phyloP scores from a whole-genome alignment of 2,113 vertebrate genomes.

The Carassius auratus region DNA sequence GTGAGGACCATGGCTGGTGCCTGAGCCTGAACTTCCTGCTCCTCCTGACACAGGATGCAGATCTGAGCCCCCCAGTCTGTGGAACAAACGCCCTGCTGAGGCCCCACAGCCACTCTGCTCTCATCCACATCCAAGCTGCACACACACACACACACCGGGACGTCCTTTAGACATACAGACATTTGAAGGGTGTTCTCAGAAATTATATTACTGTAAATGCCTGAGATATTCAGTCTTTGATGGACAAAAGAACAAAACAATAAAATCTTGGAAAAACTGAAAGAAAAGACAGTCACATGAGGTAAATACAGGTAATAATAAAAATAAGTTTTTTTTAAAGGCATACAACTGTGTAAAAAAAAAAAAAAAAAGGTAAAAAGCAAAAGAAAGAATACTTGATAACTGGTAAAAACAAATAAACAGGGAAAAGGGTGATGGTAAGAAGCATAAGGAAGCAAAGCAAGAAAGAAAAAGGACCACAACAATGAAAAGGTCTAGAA shows the following conservation, averaged over 20 bases:
- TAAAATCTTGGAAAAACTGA: background rate
- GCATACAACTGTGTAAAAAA: no score
- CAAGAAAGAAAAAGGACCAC: no score
- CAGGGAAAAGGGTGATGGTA: no score
- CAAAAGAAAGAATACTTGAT: no score
- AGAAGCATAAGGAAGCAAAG: no score
- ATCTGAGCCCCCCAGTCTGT: slow-evolving; percentile 87
- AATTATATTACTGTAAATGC: background rate
- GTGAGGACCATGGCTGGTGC: slow-evolving; percentile 93
- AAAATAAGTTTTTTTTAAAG: no score
- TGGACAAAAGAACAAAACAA: background rate
- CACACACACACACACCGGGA: background rate
- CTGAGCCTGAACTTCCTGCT: slow-evolving; percentile 89
- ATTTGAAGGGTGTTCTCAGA: background rate
- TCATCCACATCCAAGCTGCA: slow-evolving; percentile 71
- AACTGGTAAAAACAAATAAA: no score
- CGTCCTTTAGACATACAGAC: background rate
- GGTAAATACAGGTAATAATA: no score
- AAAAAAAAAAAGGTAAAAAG: no score
- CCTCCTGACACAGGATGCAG: slow-evolving; percentile 98
- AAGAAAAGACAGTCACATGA: background rate
- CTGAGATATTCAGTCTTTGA: background rate
- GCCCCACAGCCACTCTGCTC: slow-evolving; percentile 85
- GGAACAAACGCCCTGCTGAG: slow-evolving; percentile 82
- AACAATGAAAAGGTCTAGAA: no score